Base-by-base conservation (phyloP, 2,113 vertebrate species). In the Periophthalmus modestus region DNA sequence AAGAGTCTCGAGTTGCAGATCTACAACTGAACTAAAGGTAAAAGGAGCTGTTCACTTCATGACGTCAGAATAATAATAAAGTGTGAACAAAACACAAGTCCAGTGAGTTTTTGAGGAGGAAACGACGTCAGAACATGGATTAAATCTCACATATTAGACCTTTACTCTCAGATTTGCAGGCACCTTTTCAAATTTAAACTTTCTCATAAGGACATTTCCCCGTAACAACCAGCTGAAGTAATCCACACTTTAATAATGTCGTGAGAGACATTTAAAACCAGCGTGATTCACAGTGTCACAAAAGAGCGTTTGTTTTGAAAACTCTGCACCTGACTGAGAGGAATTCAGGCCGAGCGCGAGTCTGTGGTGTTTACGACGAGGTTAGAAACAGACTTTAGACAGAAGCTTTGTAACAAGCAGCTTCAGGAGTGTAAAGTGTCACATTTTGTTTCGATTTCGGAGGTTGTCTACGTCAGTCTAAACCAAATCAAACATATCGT, bases 291-390 rank as follows among this genome's bases (percentile, higher is more conserved):
- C 52, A 43, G 43, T 28, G 52, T 48, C 13, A 28, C 59, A 11
- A 14, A 52, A 48, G 73, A 39, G 16, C 50, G 18, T 65, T 65
- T 67, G 34, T 65, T 65, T 65, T n/a, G 33, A 65, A 65, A 48
- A 13, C 28, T 66, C 71, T 67, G 77, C 78, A 79, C 71, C 82
- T 83, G 80, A 80, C 71, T 52, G 74, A 39, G 57, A 79, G 69
- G 76, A 84, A 76, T 85, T 75, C 68, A 28, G 69, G 7, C 72
- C 70, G 52, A 59, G 71, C 69, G 66, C n/a, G n/a, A n/a, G n/a
- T n/a, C n/a, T n/a, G 71, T 16, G 52, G 36, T 11, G 52, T 50
- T 66, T 28, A 16, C 73, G 79, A 57, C 78, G 58, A 70, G 76
- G 72, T 80, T 67, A 77, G 75, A 86, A 70, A 78, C 23, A 39